Conservation (phyloP, 2,797 vertebrate genomes). For the Alectoris magna region DNA sequence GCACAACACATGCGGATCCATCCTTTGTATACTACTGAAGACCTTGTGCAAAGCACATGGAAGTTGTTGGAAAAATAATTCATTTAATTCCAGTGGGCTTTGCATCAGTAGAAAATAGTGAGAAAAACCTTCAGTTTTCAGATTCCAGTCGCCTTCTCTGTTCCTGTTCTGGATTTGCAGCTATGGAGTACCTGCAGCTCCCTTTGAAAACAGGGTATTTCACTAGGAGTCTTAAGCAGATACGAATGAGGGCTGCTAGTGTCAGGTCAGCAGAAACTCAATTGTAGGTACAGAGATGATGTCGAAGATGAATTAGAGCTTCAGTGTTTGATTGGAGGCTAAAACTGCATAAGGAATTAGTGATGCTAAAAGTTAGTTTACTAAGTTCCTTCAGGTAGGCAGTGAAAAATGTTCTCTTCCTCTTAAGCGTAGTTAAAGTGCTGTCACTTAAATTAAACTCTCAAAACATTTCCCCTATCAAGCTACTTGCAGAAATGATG, state of each 20-base stretch:
- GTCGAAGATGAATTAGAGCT: not conserved
- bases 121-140: not conserved
- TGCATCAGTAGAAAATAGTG: not conserved
- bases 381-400: not conserved
- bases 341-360: not conserved
- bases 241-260: not conserved
- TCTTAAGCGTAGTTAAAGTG: not conserved
- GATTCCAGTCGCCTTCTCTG: not conserved
- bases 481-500: not conserved
- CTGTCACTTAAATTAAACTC: not conserved
- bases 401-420: not conserved
- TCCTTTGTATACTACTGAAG: conserved; percentile 3
- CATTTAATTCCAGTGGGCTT: not conserved
- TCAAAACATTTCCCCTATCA: not conserved
- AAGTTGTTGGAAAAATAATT: not conserved
- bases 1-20: not conserved
- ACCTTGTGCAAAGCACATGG: not conserved
- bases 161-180: not conserved
- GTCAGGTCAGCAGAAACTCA: not conserved
- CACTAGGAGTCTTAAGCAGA: not conserved
- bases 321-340: not conserved
- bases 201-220: not conserved
- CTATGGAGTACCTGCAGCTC: not conserved
- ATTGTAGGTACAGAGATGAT: not conserved
- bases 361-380: not conserved